These are phyloP conservation scores for Norana najaformis DNA, from an alignment of 2,888 invertebrate genomes.

Conservation along the genomic window DNA sequence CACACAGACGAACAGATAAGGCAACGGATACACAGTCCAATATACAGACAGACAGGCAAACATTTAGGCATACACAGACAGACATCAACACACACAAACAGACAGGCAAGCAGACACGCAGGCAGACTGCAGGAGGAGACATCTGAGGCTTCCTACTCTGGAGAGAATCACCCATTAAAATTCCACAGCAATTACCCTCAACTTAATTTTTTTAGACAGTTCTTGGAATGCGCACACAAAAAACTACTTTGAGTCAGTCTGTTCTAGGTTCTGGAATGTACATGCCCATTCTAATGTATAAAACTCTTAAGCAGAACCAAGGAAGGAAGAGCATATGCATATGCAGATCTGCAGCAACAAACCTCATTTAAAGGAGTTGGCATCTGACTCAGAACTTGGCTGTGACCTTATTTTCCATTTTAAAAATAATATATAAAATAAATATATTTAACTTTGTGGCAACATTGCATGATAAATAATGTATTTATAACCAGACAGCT, in stretches of 20 bases:
- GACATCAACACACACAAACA: not conserved
- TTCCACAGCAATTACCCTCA: not conserved
- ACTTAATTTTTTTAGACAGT: conserved; percentile 5
- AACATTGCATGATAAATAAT: not conserved
- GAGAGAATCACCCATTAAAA: not conserved
- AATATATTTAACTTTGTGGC: not conserved
- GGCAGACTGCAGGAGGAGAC: no score
- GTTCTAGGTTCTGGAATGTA: no score
- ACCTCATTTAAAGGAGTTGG: not conserved
- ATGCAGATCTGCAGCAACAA: not conserved
- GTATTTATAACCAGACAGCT: no score
- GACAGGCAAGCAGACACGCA: no score
- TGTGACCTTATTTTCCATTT: not conserved
- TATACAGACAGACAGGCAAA: not conserved
- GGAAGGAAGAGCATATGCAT: not conserved
- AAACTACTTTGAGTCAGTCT: not conserved
- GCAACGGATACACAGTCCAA: not conserved
- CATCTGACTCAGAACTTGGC: not conserved
- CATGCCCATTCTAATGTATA: not conserved
- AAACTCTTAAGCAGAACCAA: not conserved
- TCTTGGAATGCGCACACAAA: not conserved
- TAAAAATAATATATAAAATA: not conserved
- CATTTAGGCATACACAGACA: not conserved
- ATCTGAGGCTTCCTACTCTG: not conserved
- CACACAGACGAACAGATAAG: not conserved